These are phyloP conservation scores for Archips crataeganus DNA, from an alignment of 2,888 invertebrate species.

Conservation along the genomic window DNA sequence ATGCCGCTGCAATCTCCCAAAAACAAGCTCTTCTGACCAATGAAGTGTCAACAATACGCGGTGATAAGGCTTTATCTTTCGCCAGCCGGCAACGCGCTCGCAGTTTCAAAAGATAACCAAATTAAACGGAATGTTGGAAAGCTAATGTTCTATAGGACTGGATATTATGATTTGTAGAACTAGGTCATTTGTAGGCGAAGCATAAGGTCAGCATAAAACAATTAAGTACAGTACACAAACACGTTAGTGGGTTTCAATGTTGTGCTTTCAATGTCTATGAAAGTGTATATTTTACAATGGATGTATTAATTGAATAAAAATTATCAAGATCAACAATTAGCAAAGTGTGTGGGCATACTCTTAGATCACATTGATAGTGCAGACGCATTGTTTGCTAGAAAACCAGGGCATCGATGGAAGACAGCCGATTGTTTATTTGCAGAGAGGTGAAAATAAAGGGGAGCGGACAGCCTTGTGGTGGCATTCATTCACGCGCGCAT, in stretches of 20 bases:
- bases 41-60: slow-evolving; percentile 32
- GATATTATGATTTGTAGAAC: not conserved
- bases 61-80: slow-evolving; percentile 37
- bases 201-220: slow-evolving; percentile 20
- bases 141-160: slow-evolving; percentile 9
- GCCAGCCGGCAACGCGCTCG: slow-evolving; percentile 35
- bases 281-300: not conserved
- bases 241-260: not conserved
- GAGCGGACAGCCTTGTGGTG: slow-evolving; percentile 37
- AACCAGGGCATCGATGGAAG: slow-evolving; percentile 4
- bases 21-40: slow-evolving; percentile 29
- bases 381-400: slow-evolving; percentile 16
- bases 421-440: slow-evolving; percentile 33
- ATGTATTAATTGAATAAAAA: not conserved
- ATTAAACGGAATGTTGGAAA: slow-evolving; percentile 26
- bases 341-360: not conserved
- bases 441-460: slow-evolving; percentile 48
- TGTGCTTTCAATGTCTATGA: not conserved
- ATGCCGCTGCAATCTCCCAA: slow-evolving; percentile 18
- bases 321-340: not conserved
- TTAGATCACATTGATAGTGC: not conserved
- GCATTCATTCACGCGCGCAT: slow-evolving; percentile 61
- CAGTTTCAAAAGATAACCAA: slow-evolving; percentile 36
- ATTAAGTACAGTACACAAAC: slow-evolving; percentile 1
- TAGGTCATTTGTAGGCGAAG: not conserved